Conservation (phyloP, 2,888 invertebrate genomes). For the Rhagophthalmus giganteus region DNA sequence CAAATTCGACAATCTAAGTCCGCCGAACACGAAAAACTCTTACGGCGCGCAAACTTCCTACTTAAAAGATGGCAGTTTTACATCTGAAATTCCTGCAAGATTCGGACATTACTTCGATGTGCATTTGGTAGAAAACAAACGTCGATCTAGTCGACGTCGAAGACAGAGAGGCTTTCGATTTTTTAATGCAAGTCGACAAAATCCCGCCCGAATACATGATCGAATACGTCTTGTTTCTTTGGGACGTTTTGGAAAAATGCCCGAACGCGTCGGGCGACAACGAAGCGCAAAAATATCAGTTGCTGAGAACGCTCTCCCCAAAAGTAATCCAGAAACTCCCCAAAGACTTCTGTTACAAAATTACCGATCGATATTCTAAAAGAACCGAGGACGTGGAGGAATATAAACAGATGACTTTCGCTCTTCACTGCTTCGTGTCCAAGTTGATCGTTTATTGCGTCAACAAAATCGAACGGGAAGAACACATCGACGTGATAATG, state of each 20-base stretch:
- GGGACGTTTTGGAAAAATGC: conserved; percentile 9
- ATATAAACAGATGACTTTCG: conserved; percentile 3
- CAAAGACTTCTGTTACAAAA: conserved; percentile 10
- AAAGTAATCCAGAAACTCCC: conserved; percentile 3
- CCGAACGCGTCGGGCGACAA: not conserved
- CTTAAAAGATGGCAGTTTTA: too few species aligned
- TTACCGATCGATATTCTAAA: conserved; percentile 8
- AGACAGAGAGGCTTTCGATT: conserved; percentile 9
- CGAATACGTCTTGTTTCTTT: conserved; percentile 10
- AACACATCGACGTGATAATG: too few species aligned
- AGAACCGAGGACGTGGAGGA: not conserved
- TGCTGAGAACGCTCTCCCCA: not conserved
- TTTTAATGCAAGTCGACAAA: conserved; percentile 6
- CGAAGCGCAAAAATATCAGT: not conserved
- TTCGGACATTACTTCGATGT: too few species aligned
- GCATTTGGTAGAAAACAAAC: conserved; percentile 8
- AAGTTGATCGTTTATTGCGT: conserved; percentile 15
- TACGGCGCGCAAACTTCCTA: too few species aligned
- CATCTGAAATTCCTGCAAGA: too few species aligned
- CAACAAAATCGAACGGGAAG: conserved; percentile 1
- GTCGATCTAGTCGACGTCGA: conserved; percentile 1
- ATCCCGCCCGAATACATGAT: conserved; percentile 4
- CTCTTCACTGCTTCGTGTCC: conserved; percentile 11
- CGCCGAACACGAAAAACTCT: conserved; percentile 3
- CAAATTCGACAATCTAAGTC: conserved; percentile 1